phyloP scores from a whole-genome alignment of 2,113 vertebrate genomes.

The Solea solea region DNA sequence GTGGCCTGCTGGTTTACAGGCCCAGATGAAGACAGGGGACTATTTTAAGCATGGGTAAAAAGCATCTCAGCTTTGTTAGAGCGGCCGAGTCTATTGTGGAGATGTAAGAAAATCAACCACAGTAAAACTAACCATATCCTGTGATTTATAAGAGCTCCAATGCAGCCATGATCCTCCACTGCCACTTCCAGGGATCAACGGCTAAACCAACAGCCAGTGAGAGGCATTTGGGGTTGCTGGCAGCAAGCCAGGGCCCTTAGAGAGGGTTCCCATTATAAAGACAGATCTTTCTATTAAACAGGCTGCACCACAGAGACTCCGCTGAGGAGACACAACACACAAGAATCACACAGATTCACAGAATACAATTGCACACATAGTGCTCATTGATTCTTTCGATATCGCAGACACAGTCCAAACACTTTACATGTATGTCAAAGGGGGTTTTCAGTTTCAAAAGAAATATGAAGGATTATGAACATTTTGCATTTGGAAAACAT shows the following conservation, averaged over 20 bases:
- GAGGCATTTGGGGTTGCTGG: constrained; percentile 64
- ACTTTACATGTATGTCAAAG: constrained; percentile 23
- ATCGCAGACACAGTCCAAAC: constrained; percentile 37
- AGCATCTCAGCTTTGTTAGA: constrained; percentile 46
- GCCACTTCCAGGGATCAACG: constrained; percentile 75
- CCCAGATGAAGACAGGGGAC: constrained; percentile 26
- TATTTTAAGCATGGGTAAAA: constrained; percentile 49
- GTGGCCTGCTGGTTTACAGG: constrained; percentile 32
- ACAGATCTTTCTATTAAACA: constrained; percentile 61
- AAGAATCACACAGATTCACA: constrained; percentile 41
- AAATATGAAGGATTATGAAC: constrained; percentile 16
- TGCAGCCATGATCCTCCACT: constrained; percentile 36
- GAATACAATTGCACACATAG: constrained; percentile 22
- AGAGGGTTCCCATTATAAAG: constrained; percentile 61
- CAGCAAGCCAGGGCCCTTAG: constrained; percentile 59
- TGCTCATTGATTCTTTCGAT: constrained; percentile 20
- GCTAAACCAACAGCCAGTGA: constrained; percentile 74
- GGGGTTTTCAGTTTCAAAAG: neutral
- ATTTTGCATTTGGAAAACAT: constrained; percentile 10
- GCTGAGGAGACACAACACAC: constrained; percentile 45
- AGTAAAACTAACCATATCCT: constrained; percentile 58
- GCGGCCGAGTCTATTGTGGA: constrained; percentile 20
- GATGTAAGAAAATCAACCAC: constrained; percentile 40
- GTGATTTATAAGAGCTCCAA: constrained; percentile 52
- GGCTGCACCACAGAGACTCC: constrained; percentile 45